Conservation (phyloP, 2,113 vertebrate species). For the Nannobrachium achirus region DNA sequence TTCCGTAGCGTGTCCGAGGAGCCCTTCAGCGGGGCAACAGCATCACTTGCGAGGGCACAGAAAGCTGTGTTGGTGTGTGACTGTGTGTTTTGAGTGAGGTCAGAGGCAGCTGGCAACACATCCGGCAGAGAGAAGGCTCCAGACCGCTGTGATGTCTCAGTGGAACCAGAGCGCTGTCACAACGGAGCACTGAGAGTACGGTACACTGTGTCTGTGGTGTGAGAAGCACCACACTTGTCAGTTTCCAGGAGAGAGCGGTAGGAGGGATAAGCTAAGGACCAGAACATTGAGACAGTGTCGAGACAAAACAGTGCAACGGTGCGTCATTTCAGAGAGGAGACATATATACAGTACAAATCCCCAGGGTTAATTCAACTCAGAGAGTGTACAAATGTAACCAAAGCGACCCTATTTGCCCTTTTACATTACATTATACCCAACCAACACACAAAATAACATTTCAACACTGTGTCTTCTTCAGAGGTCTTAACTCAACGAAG, state of each 20-base stretch:
- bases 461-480: too few relatives aligned
- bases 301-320: not conserved
- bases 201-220: constrained; percentile 23
- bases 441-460: too few relatives aligned
- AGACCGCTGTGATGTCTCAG: constrained; percentile 39
- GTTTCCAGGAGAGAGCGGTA: constrained; percentile 19
- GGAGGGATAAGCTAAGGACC: constrained; percentile 21
- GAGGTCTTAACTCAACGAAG: too few relatives aligned
- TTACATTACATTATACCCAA: too few relatives aligned
- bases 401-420: too few relatives aligned
- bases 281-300: not conserved
- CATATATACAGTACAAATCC: too few relatives aligned
- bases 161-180: constrained; percentile 17
- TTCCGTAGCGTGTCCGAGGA: not conserved
- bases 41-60: constrained; percentile 13
- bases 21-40: not conserved
- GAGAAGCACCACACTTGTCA: constrained; percentile 25
- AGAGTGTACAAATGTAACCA: too few relatives aligned
- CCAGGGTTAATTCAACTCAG: too few relatives aligned
- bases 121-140: constrained; percentile 31
- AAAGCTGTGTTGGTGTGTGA: constrained; percentile 22
- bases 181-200: constrained; percentile 25
- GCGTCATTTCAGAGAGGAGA: not conserved
- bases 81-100: constrained; percentile 20
- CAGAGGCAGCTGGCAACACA: constrained; percentile 39